These are phyloP conservation scores for Porites australiensis DNA, from an alignment of 64 coral and sea anemone genomes.

Conservation along the genomic window DNA sequence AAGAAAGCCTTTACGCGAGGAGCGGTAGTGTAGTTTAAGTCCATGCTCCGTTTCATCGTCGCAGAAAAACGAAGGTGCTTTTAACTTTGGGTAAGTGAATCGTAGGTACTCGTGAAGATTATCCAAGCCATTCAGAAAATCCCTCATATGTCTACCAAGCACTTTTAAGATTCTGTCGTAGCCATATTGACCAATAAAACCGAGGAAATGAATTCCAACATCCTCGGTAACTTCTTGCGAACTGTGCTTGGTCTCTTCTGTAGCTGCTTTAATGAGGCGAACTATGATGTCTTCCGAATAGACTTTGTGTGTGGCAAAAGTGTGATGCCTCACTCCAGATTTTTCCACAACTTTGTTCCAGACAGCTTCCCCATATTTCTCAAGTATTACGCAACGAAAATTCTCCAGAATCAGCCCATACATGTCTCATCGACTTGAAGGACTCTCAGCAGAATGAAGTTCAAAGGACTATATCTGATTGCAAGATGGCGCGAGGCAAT, in stretches of 20 bases:
- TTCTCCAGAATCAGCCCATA: conserved; percentile 86
- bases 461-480: no score
- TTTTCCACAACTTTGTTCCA: conserved; percentile 79
- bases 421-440: conserved; percentile 17
- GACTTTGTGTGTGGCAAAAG: conserved; percentile 73
- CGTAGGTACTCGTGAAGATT: conserved; percentile 90
- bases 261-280: conserved; percentile 37
- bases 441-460: no score
- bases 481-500: conserved; percentile 4
- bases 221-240: conserved; percentile 46
- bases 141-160: conserved; percentile 84
- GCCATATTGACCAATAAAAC: conserved; percentile 87
- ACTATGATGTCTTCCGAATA: conserved; percentile 75
- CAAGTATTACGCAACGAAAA: conserved; percentile 50
- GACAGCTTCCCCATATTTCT: conserved; percentile 65
- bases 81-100: conserved; percentile 91
- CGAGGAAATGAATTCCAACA: conserved; percentile 68
- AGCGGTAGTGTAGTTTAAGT: conserved; percentile 86
- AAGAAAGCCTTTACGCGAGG: conserved; percentile 80
- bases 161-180: conserved; percentile 92
- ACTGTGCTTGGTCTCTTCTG: conserved; percentile 59
- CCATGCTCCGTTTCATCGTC: conserved; percentile 87
- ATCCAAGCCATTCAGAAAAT: conserved; percentile 91
- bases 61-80: conserved; percentile 91
- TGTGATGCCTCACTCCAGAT: conserved; percentile 40